Percentiles rank a stretch among this genome's conserved stretches.
Evolutionary conservation across 2,113 vertebrate genomes (phyloP).

Genomic region (Puma concolor): DNA sequence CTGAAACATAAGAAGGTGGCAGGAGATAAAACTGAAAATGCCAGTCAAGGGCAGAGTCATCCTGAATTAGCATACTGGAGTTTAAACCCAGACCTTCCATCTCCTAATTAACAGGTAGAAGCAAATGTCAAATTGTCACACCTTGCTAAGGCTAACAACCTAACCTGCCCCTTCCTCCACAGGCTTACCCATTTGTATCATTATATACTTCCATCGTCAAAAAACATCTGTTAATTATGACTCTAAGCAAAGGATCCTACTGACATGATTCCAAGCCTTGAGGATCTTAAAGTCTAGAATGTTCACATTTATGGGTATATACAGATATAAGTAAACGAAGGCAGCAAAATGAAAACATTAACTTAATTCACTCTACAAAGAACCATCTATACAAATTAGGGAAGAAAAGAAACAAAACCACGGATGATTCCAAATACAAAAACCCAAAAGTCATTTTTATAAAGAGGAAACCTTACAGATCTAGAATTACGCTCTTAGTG

Average conservation of each 20-base stretch:
- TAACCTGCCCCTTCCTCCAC: background rate
- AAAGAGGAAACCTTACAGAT: background rate
- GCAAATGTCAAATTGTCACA: background rate
- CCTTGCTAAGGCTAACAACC: background rate
- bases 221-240: slow-evolving; percentile 42
- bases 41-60: background rate
- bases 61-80: background rate
- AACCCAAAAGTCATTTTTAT: slow-evolving; percentile 24
- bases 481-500: slow-evolving; percentile 39
- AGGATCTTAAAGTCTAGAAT: slow-evolving; percentile 11
- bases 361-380: background rate
- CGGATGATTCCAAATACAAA: background rate
- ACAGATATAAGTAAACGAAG: slow-evolving; percentile 10
- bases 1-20: background rate
- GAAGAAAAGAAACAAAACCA: slow-evolving; percentile 27
- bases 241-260: slow-evolving; percentile 22
- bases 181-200: background rate
- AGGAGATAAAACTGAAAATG: background rate
- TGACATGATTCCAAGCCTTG: background rate
- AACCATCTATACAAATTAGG: background rate
- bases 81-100: background rate
- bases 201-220: background rate
- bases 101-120: background rate
- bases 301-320: background rate
- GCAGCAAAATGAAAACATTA: slow-evolving; percentile 28